Percentiles rank a stretch among this genome's conserved stretches.
Conservation (phyloP, 2,888 invertebrate species). For the Parnassius mnemosyne region DNA sequence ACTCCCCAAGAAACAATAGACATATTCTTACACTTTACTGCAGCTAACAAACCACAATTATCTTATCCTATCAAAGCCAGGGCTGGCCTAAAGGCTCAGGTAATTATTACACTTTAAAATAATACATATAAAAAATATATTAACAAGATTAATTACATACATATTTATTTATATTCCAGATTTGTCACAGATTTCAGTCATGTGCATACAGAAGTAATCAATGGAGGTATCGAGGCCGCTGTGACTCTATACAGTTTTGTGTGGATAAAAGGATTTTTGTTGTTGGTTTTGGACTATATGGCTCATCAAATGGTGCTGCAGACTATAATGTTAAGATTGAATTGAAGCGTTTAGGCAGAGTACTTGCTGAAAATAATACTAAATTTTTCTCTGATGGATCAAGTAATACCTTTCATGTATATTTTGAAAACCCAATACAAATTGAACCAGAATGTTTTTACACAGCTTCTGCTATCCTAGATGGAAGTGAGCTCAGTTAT, state of each 20-base stretch:
- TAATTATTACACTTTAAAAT: constrained; percentile 45
- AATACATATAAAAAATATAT: background rate
- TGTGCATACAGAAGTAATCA: constrained; percentile 98
- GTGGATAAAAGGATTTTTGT: constrained; percentile 97
- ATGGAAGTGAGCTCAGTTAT: constrained; percentile 96
- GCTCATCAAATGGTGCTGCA: constrained; percentile 96
- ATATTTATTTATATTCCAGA: constrained; percentile 67
- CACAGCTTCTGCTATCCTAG: constrained; percentile 96
- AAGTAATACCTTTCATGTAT: constrained; percentile 95
- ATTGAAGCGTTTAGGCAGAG: constrained; percentile 92
- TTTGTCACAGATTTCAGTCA: constrained; percentile 97
- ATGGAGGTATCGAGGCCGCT: constrained; percentile 97
- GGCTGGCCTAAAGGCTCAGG: constrained; percentile 93
- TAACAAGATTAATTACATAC: too few relatives aligned
- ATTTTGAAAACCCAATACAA: constrained; percentile 90
- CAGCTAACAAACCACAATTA: constrained; percentile 90
- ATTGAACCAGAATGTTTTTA: constrained; percentile 97
- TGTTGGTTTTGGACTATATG: constrained; percentile 97
- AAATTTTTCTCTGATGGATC: constrained; percentile 98
- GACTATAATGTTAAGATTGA: constrained; percentile 97
- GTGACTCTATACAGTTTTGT: constrained; percentile 98
- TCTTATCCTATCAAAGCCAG: constrained; percentile 91
- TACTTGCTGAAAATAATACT: constrained; percentile 94
- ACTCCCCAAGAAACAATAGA: constrained; percentile 96
- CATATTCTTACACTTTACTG: constrained; percentile 96